Conservation (phyloP, 1,140 invertebrate genomes). For the Bombus balteatus region DNA sequence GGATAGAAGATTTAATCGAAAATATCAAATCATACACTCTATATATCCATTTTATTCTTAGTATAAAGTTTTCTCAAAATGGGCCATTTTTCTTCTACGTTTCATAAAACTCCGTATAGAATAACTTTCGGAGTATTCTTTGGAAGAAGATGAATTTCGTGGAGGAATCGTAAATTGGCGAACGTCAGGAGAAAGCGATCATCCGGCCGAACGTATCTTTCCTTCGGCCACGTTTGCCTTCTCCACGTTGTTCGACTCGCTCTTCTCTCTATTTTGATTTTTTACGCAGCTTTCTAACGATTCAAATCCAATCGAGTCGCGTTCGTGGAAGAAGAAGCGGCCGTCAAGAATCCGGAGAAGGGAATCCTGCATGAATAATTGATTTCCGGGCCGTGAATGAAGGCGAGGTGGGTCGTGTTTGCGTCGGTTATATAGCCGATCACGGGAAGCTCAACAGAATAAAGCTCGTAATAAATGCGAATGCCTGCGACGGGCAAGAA, state of each 20-base stretch:
- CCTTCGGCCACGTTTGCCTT: background rate
- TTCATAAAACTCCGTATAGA: background rate
- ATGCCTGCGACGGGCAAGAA: conserved; percentile 34
- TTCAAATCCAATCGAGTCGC: conserved; percentile 55
- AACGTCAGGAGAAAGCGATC: background rate
- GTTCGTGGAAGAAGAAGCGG: conserved; percentile 43
- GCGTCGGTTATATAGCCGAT: conserved; percentile 52
- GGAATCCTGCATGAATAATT: conserved; percentile 61
- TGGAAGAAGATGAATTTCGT: background rate
- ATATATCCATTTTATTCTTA: background rate
- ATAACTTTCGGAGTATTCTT: background rate
- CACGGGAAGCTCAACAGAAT: conserved; percentile 36
- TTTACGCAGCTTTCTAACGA: conserved; percentile 35
- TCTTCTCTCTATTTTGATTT: conserved; percentile 19
- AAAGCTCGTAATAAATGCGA: conserved; percentile 59
- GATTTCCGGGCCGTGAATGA: conserved; percentile 61
- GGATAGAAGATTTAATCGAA: no score
- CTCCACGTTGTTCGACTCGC: no score
- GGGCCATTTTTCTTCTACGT: background rate
- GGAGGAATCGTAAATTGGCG: background rate
- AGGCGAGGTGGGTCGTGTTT: conserved; percentile 48
- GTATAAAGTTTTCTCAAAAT: background rate
- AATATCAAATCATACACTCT: no score
- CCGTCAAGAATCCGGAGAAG: conserved; percentile 32
- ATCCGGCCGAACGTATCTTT: background rate